These are phyloP conservation scores for Cryptus viduatorius DNA, from an alignment of 2,888 invertebrate genomes.

Conservation along the genomic window DNA sequence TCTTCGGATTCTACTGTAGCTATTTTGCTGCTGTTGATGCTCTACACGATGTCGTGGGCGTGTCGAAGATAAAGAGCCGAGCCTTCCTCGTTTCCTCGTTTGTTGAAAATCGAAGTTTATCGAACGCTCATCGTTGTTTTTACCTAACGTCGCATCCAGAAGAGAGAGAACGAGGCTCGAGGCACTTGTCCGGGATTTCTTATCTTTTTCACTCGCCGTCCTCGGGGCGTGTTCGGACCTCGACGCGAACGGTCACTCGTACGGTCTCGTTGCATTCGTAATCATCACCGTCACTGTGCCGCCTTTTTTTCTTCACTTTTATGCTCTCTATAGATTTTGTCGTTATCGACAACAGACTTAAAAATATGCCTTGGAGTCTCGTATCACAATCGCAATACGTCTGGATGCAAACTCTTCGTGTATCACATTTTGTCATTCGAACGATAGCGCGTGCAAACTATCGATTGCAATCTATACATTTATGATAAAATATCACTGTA, in stretches of 20 bases:
- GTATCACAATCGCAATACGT: background rate
- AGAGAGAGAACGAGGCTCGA: background rate
- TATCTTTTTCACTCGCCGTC: slow-evolving; percentile 16
- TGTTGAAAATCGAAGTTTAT: slow-evolving; percentile 70
- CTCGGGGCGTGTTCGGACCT: slow-evolving; percentile 39
- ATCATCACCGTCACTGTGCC: slow-evolving; percentile 21
- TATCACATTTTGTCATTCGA: no score
- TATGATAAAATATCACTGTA: no score
- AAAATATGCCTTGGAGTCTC: background rate
- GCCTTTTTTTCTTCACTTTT: slow-evolving; percentile 18
- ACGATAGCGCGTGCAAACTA: no score
- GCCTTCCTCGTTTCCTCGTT: slow-evolving; percentile 73
- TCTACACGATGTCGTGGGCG: slow-evolving; percentile 80
- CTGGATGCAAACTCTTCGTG: background rate
- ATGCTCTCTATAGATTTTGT: slow-evolving; percentile 18
- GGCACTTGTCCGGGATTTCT: slow-evolving; percentile 7
- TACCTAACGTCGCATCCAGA: slow-evolving; percentile 9
- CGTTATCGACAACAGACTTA: slow-evolving; percentile 23
- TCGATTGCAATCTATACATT: no score
- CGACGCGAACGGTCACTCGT: slow-evolving; percentile 34
- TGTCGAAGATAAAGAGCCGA: slow-evolving; percentile 77
- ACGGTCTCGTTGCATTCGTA: slow-evolving; percentile 18
- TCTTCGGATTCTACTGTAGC: slow-evolving; percentile 42
- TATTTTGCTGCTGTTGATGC: slow-evolving; percentile 73
- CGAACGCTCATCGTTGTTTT: slow-evolving; percentile 57